Evolutionary conservation across 1,140 invertebrate species (phyloP).

Genomic region (Eciton burchellii): DNA sequence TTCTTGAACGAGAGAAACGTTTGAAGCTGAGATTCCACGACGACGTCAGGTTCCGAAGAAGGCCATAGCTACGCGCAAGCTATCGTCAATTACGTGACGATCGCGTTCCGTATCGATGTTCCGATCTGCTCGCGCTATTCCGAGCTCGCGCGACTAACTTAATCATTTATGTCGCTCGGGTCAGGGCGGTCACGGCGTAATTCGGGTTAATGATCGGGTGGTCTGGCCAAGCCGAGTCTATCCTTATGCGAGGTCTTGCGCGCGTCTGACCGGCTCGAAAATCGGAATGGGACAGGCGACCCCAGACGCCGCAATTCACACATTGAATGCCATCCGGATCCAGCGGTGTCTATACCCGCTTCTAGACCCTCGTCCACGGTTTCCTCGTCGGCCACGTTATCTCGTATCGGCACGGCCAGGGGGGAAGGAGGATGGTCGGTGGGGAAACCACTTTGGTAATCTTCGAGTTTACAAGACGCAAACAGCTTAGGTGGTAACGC

Average conservation of each 20-base stretch:
- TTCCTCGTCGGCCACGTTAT: conserved; percentile 76
- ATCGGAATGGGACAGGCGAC: conserved; percentile 38
- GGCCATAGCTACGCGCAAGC: background rate
- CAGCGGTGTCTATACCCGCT: conserved; percentile 65
- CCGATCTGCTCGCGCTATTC: background rate
- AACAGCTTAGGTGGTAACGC: conserved; percentile 83
- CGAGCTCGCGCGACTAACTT: conserved; percentile 11
- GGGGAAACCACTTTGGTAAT: conserved; percentile 69
- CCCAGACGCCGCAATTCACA: conserved; percentile 79
- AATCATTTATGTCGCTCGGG: conserved; percentile 47
- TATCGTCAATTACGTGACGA: background rate
- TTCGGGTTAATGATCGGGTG: conserved; percentile 57
- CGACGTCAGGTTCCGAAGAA: background rate
- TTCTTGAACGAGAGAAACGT: no score
- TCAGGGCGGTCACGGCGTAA: conserved; percentile 27
- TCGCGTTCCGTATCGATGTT: background rate
- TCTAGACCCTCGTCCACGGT: conserved; percentile 71
- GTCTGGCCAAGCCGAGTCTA: conserved; percentile 31
- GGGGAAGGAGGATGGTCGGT: conserved; percentile 56
- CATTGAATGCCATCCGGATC: conserved; percentile 77
- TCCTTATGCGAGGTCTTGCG: conserved; percentile 50
- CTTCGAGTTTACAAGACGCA: conserved; percentile 83
- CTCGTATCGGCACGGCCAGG: conserved; percentile 74
- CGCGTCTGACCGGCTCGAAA: conserved; percentile 14
- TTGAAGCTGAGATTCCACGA: background rate